These are phyloP conservation scores for Pygocentrus nattereri DNA, from an alignment of 2,797 vertebrate genomes.

Conservation along the genomic window DNA sequence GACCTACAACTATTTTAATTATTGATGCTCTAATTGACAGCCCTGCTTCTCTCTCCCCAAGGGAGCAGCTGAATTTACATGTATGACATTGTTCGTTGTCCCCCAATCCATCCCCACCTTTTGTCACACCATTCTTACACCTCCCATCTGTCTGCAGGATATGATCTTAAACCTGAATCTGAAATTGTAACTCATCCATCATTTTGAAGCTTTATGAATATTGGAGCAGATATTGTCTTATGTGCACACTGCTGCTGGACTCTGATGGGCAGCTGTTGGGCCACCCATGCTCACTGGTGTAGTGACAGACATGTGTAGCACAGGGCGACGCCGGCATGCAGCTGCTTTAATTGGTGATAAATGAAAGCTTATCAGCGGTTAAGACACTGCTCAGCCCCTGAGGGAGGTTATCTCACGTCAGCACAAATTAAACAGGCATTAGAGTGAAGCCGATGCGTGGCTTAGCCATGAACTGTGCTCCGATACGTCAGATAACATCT, in stretches of 20 bases:
- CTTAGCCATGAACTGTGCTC: slow-evolving; percentile 36
- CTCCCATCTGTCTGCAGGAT: slow-evolving; percentile 31
- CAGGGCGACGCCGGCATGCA: slow-evolving; percentile 5
- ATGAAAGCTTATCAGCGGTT: slow-evolving; percentile 51
- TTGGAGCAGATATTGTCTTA: not conserved
- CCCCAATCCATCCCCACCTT: slow-evolving; percentile 25
- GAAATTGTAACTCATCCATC: slow-evolving; percentile 36
- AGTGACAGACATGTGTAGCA: slow-evolving; percentile 4
- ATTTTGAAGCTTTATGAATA: slow-evolving; percentile 31
- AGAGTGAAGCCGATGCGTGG: slow-evolving; percentile 27
- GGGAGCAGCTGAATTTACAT: slow-evolving; percentile 55
- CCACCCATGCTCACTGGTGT: slow-evolving; percentile 7
- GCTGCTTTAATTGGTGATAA: slow-evolving; percentile 58
- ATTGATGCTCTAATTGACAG: slow-evolving; percentile 64
- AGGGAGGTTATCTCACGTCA: slow-evolving; percentile 51
- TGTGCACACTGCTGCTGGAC: not conserved
- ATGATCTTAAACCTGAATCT: slow-evolving; percentile 21
- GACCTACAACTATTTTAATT: slow-evolving; percentile 64
- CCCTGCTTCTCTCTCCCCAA: slow-evolving; percentile 32
- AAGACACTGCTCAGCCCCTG: slow-evolving; percentile 41
- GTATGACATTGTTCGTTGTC: slow-evolving; percentile 52
- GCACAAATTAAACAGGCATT: slow-evolving; percentile 59
- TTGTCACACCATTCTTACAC: slow-evolving; percentile 19
- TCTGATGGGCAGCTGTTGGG: slow-evolving; percentile 48
- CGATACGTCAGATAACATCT: slow-evolving; percentile 46